Conservation (phyloP, 1,140 invertebrate genomes). For the Brachionus plicatilis region DNA sequence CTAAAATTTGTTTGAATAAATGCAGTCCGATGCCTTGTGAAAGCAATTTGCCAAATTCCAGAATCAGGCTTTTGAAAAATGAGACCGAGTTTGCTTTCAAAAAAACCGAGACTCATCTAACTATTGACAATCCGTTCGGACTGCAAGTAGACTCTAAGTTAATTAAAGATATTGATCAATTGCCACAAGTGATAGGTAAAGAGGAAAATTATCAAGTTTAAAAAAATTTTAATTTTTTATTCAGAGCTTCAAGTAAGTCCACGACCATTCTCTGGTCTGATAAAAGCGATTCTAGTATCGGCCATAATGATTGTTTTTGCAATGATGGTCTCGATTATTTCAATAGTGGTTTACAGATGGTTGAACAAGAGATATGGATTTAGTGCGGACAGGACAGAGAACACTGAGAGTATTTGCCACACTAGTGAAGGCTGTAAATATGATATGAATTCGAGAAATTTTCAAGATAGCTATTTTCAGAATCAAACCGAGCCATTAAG, state of each 20-base stretch:
- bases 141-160: background rate
- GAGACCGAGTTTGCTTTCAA: background rate
- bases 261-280: background rate
- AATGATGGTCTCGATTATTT: conserved; percentile 12
- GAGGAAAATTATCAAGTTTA: background rate
- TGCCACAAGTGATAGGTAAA: background rate
- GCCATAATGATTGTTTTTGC: background rate
- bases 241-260: background rate
- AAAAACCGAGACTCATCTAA: background rate
- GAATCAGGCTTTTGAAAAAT: background rate
- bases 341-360: background rate
- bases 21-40: background rate
- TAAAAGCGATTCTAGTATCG: background rate
- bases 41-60: background rate
- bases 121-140: conserved; percentile 9
- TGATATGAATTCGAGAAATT: conserved; percentile 36
- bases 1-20: background rate
- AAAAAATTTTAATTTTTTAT: background rate
- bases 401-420: conserved; percentile 6
- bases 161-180: background rate
- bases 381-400: background rate
- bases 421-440: conserved; percentile 38
- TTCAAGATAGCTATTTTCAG: conserved; percentile 13
- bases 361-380: background rate
- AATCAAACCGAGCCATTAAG: background rate